These are phyloP conservation scores for Acomys russatus DNA, from an alignment of 2,797 vertebrate genomes.

Conservation along the genomic window DNA sequence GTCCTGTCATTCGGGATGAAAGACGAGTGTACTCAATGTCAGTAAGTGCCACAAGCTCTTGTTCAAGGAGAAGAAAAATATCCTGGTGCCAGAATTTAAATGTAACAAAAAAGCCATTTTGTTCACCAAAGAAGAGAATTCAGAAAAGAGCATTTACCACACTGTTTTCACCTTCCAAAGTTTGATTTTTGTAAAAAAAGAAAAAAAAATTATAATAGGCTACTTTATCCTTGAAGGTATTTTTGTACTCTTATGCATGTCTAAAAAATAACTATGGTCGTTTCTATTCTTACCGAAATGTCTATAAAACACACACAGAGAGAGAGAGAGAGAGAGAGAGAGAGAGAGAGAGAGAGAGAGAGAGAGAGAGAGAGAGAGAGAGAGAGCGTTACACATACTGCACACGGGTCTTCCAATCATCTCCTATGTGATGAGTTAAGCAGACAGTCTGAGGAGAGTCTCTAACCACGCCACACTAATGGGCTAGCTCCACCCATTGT, in stretches of 20 bases:
- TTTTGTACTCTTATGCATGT: neutral
- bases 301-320: neutral
- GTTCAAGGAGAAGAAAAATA: constrained; percentile 42
- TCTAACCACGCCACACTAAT: neutral
- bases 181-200: constrained; percentile 51
- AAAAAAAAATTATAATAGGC: neutral
- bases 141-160: neutral
- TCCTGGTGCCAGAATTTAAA: neutral
- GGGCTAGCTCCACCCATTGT: neutral
- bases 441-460: constrained; percentile 63
- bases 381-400: neutral
- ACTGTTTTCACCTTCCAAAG: constrained; percentile 45
- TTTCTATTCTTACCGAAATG: constrained; percentile 32
- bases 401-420: neutral
- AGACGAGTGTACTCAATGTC: constrained; percentile 58
- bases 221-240: neutral
- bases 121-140: constrained; percentile 50
- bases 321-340: too few species aligned
- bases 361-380: too few species aligned
- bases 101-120: neutral
- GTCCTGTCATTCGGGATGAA: constrained; percentile 44
- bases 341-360: too few species aligned
- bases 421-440: constrained; percentile 72
- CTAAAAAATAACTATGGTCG: constrained; percentile 48
- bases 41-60: constrained; percentile 45